phyloP scores from a whole-genome alignment of 2,888 invertebrate species.

The Thymelicus lineola region DNA sequence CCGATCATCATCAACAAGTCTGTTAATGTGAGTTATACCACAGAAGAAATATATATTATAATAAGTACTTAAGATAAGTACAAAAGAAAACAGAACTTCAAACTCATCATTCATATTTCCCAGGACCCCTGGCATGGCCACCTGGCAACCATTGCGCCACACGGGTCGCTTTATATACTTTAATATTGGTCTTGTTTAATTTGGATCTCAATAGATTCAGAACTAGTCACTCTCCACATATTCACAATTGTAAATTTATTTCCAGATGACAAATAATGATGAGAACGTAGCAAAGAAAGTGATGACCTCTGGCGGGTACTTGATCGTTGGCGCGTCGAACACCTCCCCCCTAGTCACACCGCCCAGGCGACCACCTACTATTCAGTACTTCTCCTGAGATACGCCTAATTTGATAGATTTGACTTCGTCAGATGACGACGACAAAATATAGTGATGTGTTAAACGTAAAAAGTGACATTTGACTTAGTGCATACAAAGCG shows the following conservation, averaged over 20 bases:
- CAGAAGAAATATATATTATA: too few species aligned
- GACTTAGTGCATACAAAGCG: not conserved
- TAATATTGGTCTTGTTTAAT: too few species aligned
- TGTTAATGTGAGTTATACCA: slow-evolving; percentile 52
- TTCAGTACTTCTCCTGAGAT: slow-evolving; percentile 64
- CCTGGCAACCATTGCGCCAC: too few species aligned
- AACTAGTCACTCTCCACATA: too few species aligned
- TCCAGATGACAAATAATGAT: slow-evolving; percentile 65
- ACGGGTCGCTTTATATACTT: too few species aligned
- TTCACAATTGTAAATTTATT: not conserved
- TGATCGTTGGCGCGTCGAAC: slow-evolving; percentile 64
- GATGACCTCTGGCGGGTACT: slow-evolving; percentile 75
- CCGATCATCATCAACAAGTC: slow-evolving; percentile 70
- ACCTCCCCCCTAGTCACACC: slow-evolving; percentile 52
- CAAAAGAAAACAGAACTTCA: too few species aligned
- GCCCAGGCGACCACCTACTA: slow-evolving; percentile 56
- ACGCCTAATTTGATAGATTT: slow-evolving; percentile 3
- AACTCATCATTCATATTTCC: too few species aligned
- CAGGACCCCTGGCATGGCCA: too few species aligned
- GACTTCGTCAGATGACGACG: slow-evolving; percentile 12
- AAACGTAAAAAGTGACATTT: not conserved
- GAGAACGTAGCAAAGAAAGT: slow-evolving; percentile 63
- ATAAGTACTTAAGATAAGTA: too few species aligned
- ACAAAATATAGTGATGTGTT: not conserved
- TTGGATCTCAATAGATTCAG: too few species aligned